phyloP scores from a whole-genome alignment of 2,797 vertebrate species.

The Gambelia wislizenii region DNA sequence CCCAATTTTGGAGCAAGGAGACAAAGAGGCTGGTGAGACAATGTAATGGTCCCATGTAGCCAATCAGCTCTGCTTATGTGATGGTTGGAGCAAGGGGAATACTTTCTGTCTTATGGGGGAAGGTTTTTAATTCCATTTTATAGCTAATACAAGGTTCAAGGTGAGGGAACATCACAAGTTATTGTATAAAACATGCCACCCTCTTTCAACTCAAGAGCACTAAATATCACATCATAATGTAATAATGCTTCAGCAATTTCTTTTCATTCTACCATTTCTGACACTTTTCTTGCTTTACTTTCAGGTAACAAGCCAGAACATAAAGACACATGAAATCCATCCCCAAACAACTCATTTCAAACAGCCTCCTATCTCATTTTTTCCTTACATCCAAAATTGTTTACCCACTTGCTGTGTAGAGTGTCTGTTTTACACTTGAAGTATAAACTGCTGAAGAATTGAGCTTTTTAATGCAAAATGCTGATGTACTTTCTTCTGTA shows the following conservation, averaged over 20 bases:
- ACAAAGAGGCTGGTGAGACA: background rate
- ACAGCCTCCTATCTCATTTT: constrained; percentile 20
- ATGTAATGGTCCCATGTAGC: background rate
- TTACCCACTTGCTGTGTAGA: constrained; percentile 54
- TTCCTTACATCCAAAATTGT: constrained; percentile 50
- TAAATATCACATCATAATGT: background rate
- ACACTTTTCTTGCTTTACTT: constrained; percentile 39
- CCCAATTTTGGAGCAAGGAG: too few relatives aligned
- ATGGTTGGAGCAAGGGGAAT: background rate
- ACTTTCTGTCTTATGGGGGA: background rate
- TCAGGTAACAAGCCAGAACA: constrained; percentile 37
- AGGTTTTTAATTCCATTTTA: background rate
- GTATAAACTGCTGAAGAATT: constrained; percentile 68
- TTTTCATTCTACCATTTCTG: constrained; percentile 28
- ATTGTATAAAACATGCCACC: background rate
- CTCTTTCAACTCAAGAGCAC: background rate
- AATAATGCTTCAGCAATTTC: constrained; percentile 3
- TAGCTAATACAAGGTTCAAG: background rate
- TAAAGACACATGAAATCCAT: constrained; percentile 52
- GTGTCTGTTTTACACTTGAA: constrained; percentile 67
- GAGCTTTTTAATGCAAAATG: constrained; percentile 64
- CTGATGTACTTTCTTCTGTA: constrained; percentile 46
- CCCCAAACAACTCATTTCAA: background rate
- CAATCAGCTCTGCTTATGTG: background rate
- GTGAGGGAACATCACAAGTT: background rate